A percentile compares a stretch with the other conserved stretches of the same genome.
Evolutionary conservation across 2,113 vertebrate species (phyloP).

Genomic region (Cochlearius cochlearius): DNA sequence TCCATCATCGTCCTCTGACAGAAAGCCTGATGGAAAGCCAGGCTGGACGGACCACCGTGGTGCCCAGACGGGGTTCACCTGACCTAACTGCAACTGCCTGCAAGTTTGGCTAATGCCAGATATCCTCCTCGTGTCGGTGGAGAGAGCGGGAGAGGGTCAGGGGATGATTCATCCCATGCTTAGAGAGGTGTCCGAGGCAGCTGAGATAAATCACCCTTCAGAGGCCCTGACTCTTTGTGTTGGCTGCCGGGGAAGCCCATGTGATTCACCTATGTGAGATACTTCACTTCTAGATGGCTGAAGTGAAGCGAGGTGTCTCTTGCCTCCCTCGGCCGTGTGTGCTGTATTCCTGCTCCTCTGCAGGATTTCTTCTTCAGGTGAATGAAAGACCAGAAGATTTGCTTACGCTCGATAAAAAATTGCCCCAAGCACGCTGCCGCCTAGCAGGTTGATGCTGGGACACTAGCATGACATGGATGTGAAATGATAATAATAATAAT

Average conservation of each 20-base stretch:
- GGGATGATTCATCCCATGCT: background rate
- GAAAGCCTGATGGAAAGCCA: background rate
- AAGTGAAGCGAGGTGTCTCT: background rate
- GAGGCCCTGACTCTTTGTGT: background rate
- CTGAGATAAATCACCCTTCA: background rate
- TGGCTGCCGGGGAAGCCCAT: background rate
- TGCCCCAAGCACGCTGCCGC: background rate
- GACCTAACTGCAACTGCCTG: background rate
- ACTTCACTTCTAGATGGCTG: background rate
- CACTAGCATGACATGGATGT: background rate
- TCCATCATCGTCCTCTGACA: background rate
- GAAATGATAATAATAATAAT: background rate
- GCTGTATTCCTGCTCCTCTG: background rate
- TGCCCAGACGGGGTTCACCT: background rate
- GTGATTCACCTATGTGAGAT: background rate
- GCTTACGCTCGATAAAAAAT: background rate
- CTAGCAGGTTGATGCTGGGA: background rate
- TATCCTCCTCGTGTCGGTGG: background rate
- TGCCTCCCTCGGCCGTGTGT: background rate
- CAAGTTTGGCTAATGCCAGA: background rate
- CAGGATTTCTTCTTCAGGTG: background rate
- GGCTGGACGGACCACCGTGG: background rate
- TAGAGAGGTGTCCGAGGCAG: background rate
- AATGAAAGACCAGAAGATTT: background rate
- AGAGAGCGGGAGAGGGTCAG: background rate